A percentile compares a stretch with the other conserved stretches of the same genome.
These are phyloP conservation scores for Meandrina meandrites DNA, from an alignment of 92 coral and sea anemone species.

Conservation along the genomic window DNA sequence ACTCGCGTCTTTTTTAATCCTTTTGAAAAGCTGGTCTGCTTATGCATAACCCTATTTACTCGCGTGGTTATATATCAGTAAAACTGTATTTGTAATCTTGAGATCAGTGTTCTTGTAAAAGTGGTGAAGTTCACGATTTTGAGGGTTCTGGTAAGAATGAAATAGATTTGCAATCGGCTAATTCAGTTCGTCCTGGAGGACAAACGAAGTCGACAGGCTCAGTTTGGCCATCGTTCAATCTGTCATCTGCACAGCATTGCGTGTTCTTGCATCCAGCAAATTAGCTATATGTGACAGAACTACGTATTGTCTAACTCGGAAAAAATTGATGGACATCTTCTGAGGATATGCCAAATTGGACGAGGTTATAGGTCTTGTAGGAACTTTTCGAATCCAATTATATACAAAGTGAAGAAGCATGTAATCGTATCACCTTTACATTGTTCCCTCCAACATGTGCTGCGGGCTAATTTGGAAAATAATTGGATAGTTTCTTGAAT, in stretches of 20 bases:
- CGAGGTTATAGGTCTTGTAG: background rate
- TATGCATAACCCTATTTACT: background rate
- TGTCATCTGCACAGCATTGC: background rate
- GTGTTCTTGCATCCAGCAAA: background rate
- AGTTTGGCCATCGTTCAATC: background rate
- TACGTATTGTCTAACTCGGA: background rate
- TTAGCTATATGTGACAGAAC: background rate
- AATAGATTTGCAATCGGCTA: background rate
- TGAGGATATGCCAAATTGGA: background rate
- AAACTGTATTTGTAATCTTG: background rate
- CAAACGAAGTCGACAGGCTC: background rate
- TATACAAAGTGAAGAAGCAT: background rate
- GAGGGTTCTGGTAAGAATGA: background rate
- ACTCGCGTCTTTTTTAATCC: background rate
- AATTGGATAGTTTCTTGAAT: too few species aligned
- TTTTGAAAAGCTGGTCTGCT: background rate
- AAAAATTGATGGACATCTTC: background rate
- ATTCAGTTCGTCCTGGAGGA: background rate
- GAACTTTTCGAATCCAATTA: background rate
- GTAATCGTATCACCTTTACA: background rate
- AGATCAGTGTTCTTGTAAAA: background rate
- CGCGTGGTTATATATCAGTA: background rate
- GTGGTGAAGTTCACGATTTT: background rate
- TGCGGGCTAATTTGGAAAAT: background rate
- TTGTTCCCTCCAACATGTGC: background rate